phyloP scores from a whole-genome alignment of 2,888 invertebrate species.

The Dysmachus trigonus region DNA sequence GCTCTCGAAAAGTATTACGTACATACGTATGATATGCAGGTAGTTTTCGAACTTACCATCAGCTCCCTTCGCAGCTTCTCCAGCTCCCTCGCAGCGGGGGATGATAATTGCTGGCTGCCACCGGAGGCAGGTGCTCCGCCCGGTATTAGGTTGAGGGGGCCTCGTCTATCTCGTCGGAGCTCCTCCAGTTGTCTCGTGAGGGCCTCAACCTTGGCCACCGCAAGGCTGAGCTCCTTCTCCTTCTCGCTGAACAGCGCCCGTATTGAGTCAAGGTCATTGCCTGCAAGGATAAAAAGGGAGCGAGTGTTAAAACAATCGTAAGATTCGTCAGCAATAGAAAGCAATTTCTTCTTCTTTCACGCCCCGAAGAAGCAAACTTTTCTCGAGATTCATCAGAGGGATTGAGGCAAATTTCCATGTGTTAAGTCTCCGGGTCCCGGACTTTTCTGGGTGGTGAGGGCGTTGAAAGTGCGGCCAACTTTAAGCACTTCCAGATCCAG shows the following conservation, averaged over 20 bases:
- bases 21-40: neutral
- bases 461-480: neutral
- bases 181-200: conserved; percentile 94
- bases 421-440: neutral
- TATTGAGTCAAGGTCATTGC: conserved; percentile 95
- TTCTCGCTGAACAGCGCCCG: conserved; percentile 96
- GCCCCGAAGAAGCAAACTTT: neutral
- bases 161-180: conserved; percentile 75
- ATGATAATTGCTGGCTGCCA: conserved; percentile 67
- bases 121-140: conserved; percentile 55
- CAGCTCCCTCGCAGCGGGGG: conserved; percentile 84
- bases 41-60: conserved; percentile 72
- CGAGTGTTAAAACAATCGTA: neutral
- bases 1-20: neutral
- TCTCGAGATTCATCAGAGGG: neutral
- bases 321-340: neutral
- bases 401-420: conserved; percentile 8
- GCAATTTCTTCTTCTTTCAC: neutral
- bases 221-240: conserved; percentile 94
- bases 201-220: conserved; percentile 97
- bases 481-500: neutral
- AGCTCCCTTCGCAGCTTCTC: conserved; percentile 92
- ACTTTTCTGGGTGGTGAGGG: neutral
- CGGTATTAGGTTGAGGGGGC: conserved; percentile 65
- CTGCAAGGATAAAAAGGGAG: conserved; percentile 65